Evolutionary conservation across 2,888 invertebrate species (phyloP).

Genomic region (Hylaea fasciaria): DNA sequence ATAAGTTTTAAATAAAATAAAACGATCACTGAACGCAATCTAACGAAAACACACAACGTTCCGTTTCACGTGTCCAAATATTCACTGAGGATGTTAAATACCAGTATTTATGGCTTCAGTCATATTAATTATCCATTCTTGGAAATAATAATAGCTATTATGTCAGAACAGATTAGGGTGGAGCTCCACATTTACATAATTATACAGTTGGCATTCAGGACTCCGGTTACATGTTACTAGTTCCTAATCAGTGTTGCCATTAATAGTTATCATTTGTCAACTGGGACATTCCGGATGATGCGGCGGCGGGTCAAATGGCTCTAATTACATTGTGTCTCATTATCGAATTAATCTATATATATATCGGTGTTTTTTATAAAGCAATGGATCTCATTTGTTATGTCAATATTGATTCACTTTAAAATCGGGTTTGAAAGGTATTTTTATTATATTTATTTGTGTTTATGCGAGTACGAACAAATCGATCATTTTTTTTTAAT

Average conservation of each 20-base stretch:
- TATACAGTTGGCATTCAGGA: constrained; percentile 17
- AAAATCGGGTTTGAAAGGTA: too few species aligned
- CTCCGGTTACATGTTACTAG: constrained; percentile 1
- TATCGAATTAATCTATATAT: too few species aligned
- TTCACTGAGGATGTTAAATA: constrained; percentile 19
- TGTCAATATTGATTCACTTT: too few species aligned
- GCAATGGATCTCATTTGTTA: too few species aligned
- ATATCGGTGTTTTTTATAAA: too few species aligned
- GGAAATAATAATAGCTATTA: constrained; percentile 23
- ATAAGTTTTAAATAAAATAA: too few species aligned
- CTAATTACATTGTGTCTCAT: too few species aligned
- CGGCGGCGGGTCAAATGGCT: too few species aligned
- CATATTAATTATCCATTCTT: constrained; percentile 27
- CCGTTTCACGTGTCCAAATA: constrained; percentile 13
- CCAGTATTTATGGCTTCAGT: constrained; percentile 13
- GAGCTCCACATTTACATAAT: constrained; percentile 26
- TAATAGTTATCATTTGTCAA: constrained; percentile 2
- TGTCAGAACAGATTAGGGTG: constrained; percentile 18
- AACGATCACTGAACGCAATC: too few species aligned
- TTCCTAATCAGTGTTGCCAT: constrained; percentile 3
- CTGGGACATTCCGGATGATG: not conserved
- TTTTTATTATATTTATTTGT: too few species aligned
- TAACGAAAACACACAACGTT: not conserved
- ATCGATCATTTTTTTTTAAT: too few species aligned
- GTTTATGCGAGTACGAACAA: too few species aligned